Evolutionary conservation across 1,140 invertebrate species (phyloP).

Genomic region (Halictus rubicundus): DNA sequence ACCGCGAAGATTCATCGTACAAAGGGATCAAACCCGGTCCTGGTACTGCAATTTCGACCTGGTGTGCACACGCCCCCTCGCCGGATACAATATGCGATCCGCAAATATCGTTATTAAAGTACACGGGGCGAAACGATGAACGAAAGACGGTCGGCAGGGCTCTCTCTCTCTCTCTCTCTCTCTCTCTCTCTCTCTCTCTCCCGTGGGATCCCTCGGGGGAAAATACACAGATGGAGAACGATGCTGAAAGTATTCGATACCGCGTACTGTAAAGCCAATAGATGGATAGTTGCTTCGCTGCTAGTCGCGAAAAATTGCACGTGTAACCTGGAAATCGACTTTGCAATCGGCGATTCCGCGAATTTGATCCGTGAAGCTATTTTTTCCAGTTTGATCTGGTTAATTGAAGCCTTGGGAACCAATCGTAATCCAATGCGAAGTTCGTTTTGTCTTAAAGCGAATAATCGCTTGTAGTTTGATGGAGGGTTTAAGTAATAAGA

Average conservation of each 20-base stretch:
- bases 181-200: too few species aligned
- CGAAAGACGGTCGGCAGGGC: neutral
- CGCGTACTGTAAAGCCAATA: neutral
- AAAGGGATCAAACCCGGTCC: constrained; percentile 33
- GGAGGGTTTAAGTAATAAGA: too few species aligned
- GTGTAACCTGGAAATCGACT: neutral
- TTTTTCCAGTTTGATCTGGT: too few species aligned
- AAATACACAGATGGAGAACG: neutral
- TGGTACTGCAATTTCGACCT: constrained; percentile 32
- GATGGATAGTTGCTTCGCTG: neutral
- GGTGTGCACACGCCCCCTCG: neutral
- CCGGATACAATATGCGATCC: neutral
- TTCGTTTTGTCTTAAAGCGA: too few species aligned
- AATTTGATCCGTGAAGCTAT: too few species aligned
- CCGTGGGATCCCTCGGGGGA: neutral
- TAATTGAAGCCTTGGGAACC: too few species aligned
- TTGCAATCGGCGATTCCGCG: neutral
- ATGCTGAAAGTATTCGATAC: constrained; percentile 7
- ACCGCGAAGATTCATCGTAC: constrained; percentile 37
- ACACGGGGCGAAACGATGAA: constrained; percentile 6
- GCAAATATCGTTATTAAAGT: constrained; percentile 44
- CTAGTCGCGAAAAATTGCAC: neutral
- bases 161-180: too few species aligned
- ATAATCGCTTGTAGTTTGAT: too few species aligned
- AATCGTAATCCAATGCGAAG: too few species aligned